Conservation (phyloP, 2,113 vertebrate genomes). For the Cyanistes caeruleus region DNA sequence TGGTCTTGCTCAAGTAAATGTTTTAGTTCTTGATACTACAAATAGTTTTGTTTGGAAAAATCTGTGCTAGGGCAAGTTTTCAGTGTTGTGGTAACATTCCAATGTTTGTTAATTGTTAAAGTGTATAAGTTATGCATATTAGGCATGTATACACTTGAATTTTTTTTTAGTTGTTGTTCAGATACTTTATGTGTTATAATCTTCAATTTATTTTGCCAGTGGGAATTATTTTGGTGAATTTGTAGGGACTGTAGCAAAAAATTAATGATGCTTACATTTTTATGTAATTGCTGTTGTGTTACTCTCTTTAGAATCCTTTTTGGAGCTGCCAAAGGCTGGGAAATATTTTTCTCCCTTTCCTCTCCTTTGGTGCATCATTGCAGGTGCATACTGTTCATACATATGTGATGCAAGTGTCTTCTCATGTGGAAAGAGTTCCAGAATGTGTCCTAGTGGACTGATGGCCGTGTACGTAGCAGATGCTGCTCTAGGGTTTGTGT, state of each 20-base stretch:
- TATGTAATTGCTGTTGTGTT: neutral
- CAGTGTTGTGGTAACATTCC: constrained; percentile 56
- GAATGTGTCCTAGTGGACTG: neutral
- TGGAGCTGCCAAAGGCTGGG: neutral
- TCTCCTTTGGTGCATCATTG: neutral
- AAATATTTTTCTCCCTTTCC: neutral
- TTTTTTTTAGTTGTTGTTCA: neutral
- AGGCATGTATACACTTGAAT: constrained; percentile 49
- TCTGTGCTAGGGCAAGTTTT: constrained; percentile 51
- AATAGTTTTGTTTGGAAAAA: constrained; percentile 35
- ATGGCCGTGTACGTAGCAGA: rapidly evolving
- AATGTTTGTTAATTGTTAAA: constrained; percentile 30
- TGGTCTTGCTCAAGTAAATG: neutral
- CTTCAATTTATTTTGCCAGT: neutral
- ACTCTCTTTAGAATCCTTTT: neutral
- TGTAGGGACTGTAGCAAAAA: neutral
- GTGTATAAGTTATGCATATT: constrained; percentile 43
- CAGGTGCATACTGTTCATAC: no score
- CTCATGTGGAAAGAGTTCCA: neutral
- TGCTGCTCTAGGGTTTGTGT: neutral
- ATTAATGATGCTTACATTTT: neutral
- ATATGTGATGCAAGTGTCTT: neutral
- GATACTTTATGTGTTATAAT: neutral
- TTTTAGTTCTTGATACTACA: neutral
- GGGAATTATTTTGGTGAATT: neutral